Conservation (phyloP, 2,888 invertebrate species). For the Calameuta pallipes region DNA sequence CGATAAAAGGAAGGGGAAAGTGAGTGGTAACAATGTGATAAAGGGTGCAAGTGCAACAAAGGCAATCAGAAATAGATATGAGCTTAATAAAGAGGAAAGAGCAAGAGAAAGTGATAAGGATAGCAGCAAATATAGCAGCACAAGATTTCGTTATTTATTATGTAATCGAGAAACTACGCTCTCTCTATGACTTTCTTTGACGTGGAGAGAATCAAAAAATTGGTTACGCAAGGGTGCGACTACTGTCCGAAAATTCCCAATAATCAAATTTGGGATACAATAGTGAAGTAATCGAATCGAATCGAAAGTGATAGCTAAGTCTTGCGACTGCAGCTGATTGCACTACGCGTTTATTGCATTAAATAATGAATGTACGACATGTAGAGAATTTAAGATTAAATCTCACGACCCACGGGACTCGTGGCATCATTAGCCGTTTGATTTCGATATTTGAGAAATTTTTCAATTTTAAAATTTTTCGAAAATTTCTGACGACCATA, state of each 20-base stretch:
- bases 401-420: conserved; percentile 12
- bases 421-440: neutral
- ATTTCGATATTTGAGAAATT: neutral
- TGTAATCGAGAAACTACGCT: neutral
- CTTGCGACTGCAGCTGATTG: conserved; percentile 52
- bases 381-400: conserved; percentile 38
- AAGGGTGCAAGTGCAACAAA: neutral
- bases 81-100: neutral
- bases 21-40: neutral
- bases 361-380: conserved; percentile 42
- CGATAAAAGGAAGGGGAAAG: neutral
- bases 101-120: neutral
- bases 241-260: conserved; percentile 5
- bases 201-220: neutral
- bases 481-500: neutral
- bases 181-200: neutral
- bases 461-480: neutral
- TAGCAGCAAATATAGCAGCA: neutral
- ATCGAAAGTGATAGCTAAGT: conserved; percentile 40
- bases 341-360: conserved; percentile 51
- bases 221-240: neutral
- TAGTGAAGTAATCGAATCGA: conserved; percentile 19
- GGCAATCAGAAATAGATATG: neutral
- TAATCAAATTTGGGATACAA: neutral
- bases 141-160: neutral